phyloP scores from a whole-genome alignment of 2,797 vertebrate species.

The Otus scops region DNA sequence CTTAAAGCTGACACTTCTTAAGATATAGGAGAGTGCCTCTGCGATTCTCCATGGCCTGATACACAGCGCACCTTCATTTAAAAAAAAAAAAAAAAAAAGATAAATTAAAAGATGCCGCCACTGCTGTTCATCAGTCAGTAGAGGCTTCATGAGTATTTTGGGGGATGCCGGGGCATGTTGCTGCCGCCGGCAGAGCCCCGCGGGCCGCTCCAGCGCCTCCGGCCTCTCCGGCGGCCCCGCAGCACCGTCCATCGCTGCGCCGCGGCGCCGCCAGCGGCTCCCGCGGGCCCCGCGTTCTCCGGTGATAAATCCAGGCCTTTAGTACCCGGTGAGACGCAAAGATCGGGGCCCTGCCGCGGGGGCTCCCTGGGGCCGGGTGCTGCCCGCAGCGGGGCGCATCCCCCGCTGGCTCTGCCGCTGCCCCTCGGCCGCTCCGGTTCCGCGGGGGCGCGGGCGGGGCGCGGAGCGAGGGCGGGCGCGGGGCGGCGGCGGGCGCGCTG shows the following conservation, averaged over 20 bases:
- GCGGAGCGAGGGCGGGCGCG: neutral
- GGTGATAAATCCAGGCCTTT: neutral
- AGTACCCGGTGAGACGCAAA: neutral
- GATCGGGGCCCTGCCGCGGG: neutral
- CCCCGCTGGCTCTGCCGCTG: neutral
- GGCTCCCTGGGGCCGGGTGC: neutral
- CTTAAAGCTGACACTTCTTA: neutral
- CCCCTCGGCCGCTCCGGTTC: too few species aligned
- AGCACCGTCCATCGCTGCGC: neutral
- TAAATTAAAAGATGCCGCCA: too few species aligned
- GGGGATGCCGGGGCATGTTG: too few species aligned
- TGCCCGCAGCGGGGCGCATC: too few species aligned
- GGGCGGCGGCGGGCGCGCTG: neutral
- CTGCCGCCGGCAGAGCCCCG: too few species aligned
- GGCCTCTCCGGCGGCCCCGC: too few species aligned
- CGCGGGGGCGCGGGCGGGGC: neutral
- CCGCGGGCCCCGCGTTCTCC: fast-evolving
- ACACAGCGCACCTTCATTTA: too few species aligned
- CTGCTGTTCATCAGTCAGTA: too few species aligned
- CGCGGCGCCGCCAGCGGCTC: neutral
- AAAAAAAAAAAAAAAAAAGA: too few species aligned
- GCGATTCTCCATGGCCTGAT: fast-evolving
- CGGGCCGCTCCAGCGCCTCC: too few species aligned
- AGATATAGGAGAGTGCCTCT: neutral
- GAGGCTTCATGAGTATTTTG: too few species aligned